A percentile compares a stretch with the other conserved stretches of the same genome.
These are phyloP conservation scores for Hafferia zeledoni DNA, from an alignment of 2,797 vertebrate species.

Conservation along the genomic window DNA sequence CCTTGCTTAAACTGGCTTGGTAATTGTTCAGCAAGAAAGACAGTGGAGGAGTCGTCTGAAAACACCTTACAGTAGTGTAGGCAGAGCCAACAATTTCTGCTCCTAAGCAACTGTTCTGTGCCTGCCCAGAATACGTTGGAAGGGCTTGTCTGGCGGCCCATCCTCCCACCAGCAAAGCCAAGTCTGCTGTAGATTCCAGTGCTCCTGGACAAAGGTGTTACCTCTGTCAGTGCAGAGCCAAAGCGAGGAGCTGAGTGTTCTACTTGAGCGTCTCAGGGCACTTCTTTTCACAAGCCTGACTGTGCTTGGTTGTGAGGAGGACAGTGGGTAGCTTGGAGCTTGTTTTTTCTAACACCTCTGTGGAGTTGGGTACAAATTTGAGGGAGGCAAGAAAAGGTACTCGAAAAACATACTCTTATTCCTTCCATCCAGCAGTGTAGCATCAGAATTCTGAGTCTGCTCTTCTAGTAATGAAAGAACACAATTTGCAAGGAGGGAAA, in stretches of 20 bases:
- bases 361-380: not conserved
- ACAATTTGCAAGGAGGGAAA: not conserved
- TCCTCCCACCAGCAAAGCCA: not conserved
- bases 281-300: not conserved
- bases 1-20: not conserved
- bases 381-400: not conserved
- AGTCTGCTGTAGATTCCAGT: not conserved
- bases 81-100: not conserved
- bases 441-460: not conserved
- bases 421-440: not conserved
- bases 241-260: not conserved
- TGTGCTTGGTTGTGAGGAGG: not conserved
- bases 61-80: not conserved
- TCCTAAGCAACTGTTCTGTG: not conserved
- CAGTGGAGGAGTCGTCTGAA: not conserved
- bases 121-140: not conserved
- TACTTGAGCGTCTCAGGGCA: not conserved
- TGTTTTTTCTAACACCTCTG: accelerated
- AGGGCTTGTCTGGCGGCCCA: accelerated
- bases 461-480: not conserved
- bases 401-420: not conserved
- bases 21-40: not conserved
- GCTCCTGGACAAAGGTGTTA: not conserved
- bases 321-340: not conserved
- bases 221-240: not conserved